Evolutionary conservation across 64 coral and sea anemone species (phyloP).

Genomic region (Catalaphyllia jardinei): DNA sequence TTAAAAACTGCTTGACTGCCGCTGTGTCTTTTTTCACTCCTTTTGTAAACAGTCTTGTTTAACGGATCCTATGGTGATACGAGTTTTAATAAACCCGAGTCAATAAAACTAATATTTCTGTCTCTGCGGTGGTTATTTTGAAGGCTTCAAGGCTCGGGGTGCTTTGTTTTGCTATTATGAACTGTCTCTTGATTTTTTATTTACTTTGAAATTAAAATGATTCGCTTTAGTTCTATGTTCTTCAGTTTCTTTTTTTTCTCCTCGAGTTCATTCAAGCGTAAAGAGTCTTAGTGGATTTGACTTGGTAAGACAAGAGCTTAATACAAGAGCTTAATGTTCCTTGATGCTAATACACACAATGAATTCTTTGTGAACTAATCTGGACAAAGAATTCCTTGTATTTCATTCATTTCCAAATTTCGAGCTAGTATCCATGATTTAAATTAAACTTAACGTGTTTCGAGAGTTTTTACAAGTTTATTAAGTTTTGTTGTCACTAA

Average conservation of each 20-base stretch:
- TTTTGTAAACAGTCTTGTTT: background rate
- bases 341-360: background rate
- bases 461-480: conserved; percentile 33
- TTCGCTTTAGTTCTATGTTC: background rate
- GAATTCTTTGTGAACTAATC: background rate
- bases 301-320: background rate
- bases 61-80: background rate
- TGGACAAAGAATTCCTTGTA: background rate
- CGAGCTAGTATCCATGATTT: background rate
- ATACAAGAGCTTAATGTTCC: background rate
- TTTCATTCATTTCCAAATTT: background rate
- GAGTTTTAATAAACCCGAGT: conserved; percentile 19
- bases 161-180: background rate
- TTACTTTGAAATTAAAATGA: background rate
- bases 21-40: background rate
- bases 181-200: background rate
- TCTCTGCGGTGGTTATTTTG: conserved; percentile 14
- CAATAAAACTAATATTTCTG: conserved; percentile 2
- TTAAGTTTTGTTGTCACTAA: conserved; percentile 35
- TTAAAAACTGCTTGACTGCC: background rate
- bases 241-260: background rate
- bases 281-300: too few relatives aligned
- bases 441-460: background rate
- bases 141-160: background rate
- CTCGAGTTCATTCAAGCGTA: background rate